Base-by-base conservation (phyloP, 1,140 invertebrate species). In the Neodiprion virginianus region DNA sequence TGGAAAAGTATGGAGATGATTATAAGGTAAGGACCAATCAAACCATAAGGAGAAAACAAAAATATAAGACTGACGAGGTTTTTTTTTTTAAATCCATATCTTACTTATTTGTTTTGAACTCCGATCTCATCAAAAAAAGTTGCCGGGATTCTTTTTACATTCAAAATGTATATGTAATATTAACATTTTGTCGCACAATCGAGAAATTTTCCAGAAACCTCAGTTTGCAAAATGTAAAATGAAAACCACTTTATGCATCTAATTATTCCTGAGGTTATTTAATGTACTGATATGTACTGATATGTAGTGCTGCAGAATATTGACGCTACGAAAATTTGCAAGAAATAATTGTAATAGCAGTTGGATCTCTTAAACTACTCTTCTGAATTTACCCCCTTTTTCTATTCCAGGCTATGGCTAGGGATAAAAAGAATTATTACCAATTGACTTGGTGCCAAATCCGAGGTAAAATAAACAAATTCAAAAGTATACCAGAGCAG, bases 371-470 rank as follows among this genome's bases (percentile, higher is more conserved):
- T 17, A 17, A 17, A 17, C 17, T 17, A 17, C 17, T 17, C 17
- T 17, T 17, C 17, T 17, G 17, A 17, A 50, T 81, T 78, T 76
- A 79, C 87, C 69, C n/a, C 65, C 78, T n/a, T 61, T 61, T n/a
- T 61, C 11, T 11, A 61, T 61, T 61, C 53, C 8, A 92, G 90
- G 94, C 94, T 48, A 97, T 97, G 96, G 92, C 92, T 66, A 90
- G 89, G 80, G 96, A 97, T 87, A 91, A 90, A 69, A 94, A 93
- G 81, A 98, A 98, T 87, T 92, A 95, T 81, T 92, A 95, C 82
- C 96, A 98, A 86, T 92, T 95, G 81, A 97, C 96, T 21, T 95
- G 95, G 91, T 94, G 93, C 85, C 95, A 97, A 87, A 92, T 98
- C 48, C 87, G 93, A 70, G 89, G 91, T 40, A 97, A 96, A 83